Evolutionary conservation across 2,113 vertebrate genomes (phyloP).

Genomic region (Nothocercus nigrocapillus): DNA sequence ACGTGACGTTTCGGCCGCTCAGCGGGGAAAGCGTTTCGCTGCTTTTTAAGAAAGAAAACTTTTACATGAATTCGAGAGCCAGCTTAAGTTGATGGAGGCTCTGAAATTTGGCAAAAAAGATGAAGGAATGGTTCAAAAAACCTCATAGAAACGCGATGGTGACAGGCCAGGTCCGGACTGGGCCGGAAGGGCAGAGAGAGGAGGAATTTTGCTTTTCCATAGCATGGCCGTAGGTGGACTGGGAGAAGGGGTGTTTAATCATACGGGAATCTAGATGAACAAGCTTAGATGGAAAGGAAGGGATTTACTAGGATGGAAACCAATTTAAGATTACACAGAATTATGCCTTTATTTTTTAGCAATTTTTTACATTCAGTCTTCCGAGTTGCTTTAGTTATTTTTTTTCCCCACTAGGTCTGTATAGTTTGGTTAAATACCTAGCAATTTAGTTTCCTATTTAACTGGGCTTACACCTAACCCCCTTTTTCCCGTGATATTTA

Average conservation of each 20-base stretch:
- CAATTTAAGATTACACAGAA: slow-evolving; percentile 76
- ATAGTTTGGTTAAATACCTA: slow-evolving; percentile 78
- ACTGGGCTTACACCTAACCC: slow-evolving; percentile 79
- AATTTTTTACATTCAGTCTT: slow-evolving; percentile 80
- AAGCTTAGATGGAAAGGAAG: neutral
- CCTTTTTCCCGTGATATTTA: slow-evolving; percentile 85
- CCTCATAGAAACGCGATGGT: neutral
- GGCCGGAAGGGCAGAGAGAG: neutral
- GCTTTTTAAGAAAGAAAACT: neutral
- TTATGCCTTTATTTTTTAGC: slow-evolving; percentile 81
- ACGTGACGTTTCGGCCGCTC: neutral
- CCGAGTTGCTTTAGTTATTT: slow-evolving; percentile 67
- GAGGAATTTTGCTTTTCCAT: neutral
- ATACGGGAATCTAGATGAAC: slow-evolving; percentile 26
- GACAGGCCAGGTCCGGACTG: neutral
- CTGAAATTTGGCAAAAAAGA: neutral
- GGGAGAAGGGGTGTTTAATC: slow-evolving; percentile 21
- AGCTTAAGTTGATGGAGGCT: neutral
- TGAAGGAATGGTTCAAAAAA: neutral
- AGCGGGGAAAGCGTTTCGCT: slow-evolving; percentile 33
- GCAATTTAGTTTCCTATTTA: slow-evolving; percentile 77
- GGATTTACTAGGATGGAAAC: slow-evolving; percentile 47
- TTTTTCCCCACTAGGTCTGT: slow-evolving; percentile 73
- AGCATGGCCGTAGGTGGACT: neutral
- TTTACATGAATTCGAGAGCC: neutral